A percentile compares a stretch with the other conserved stretches of the same genome.
Conservation (phyloP, 2,113 vertebrate species). For the Beaufortia kweichowensis region DNA sequence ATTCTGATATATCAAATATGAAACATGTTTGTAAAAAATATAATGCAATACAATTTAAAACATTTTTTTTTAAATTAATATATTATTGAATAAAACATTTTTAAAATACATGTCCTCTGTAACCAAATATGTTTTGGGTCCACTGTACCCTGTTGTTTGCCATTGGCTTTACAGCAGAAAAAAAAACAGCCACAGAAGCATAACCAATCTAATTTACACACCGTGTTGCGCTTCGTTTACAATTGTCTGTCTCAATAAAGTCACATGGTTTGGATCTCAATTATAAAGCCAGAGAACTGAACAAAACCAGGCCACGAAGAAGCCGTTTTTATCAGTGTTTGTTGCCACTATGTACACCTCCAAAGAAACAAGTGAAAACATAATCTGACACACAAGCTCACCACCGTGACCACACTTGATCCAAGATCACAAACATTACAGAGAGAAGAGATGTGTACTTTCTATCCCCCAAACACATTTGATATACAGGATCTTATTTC, state of each 20-base stretch:
- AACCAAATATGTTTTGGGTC: too few species aligned
- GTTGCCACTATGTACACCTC: background rate
- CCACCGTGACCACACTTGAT: slow-evolving; percentile 1
- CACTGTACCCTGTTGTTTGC: background rate
- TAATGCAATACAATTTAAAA: too few species aligned
- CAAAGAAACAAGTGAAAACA: background rate
- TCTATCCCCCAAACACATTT: background rate
- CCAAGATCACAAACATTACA: background rate
- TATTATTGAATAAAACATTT: too few species aligned
- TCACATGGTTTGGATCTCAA: slow-evolving; percentile 21
- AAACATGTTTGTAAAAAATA: too few species aligned
- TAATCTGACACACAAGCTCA: background rate
- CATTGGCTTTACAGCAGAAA: background rate
- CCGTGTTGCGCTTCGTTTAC: slow-evolving; percentile 3
- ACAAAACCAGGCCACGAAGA: background rate
- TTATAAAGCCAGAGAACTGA: background rate
- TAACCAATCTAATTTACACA: slow-evolving; percentile 26
- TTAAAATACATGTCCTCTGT: too few species aligned
- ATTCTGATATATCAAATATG: too few species aligned
- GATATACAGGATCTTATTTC: too few species aligned
- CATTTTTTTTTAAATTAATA: too few species aligned
- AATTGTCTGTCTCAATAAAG: slow-evolving; percentile 32
- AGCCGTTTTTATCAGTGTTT: background rate
- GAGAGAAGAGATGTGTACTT: background rate
- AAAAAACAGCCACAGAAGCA: slow-evolving; percentile 26